Conservation (phyloP, 2,113 vertebrate species). For the Glaucomys volans region DNA sequence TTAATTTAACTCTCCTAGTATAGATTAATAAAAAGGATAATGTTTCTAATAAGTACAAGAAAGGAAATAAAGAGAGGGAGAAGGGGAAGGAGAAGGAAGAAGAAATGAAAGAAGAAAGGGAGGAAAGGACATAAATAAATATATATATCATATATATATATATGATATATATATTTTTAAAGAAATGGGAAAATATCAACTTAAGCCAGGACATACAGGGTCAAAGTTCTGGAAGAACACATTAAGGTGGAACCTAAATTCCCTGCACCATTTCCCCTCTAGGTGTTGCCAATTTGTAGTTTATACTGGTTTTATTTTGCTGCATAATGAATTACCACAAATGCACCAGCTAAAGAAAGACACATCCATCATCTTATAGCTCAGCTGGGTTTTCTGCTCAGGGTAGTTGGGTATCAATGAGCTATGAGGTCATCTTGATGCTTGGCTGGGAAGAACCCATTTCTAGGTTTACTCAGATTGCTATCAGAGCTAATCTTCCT, state of each 20-base stretch:
- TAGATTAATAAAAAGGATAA: background rate
- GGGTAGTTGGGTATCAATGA: background rate
- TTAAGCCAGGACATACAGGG: background rate
- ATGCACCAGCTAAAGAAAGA: background rate
- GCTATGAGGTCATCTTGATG: background rate
- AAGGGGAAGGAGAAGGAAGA: fast-evolving
- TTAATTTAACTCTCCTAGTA: background rate
- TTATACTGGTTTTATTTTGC: background rate
- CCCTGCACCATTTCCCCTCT: background rate
- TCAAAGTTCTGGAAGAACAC: background rate
- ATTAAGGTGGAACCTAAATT: background rate
- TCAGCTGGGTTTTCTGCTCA: background rate
- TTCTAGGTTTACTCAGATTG: background rate
- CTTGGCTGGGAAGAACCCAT: background rate
- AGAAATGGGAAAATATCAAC: background rate
- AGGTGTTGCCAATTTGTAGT: background rate
- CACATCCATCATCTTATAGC: no score
- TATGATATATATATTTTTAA: background rate
- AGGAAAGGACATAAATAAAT: fast-evolving
- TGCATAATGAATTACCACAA: background rate
- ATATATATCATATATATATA: no score
- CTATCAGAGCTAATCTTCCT: background rate
- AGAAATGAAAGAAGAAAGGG: background rate
- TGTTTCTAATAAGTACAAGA: background rate
- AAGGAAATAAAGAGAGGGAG: background rate